Evolutionary conservation across 2,888 invertebrate genomes (phyloP), one percentile per base, ranked within the genome.

Genomic region (Synanthedon vespiformis): DNA sequence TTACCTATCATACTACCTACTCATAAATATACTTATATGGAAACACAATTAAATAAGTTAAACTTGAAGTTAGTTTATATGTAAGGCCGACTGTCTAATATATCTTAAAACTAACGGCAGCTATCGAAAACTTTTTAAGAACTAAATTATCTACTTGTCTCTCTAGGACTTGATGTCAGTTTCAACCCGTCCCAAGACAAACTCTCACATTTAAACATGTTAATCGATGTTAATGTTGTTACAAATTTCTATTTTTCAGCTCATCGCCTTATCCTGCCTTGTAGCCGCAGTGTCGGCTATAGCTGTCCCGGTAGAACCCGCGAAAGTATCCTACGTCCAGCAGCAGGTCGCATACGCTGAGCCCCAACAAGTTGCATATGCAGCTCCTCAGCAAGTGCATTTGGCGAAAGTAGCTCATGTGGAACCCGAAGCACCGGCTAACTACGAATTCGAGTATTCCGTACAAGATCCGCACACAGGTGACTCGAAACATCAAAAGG

Each of bases 291-390:
- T 70, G 5, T 66, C 68, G 13, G 75, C 77, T 5, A 63, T 70
- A 11, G 70, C 68, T 2, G 63, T 74, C 4, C 66, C 52, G 54
- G 60, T 59, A 54, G 58, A 41, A 51, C 58, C 55, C 50, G 58
- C 51, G 6, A 57, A 57, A 18, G 50, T 57, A 0, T 49, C 57
- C 12, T 62, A 63, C 54, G 59, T 58, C 11, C 48, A 22, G 13
- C 44, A 40, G 34, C 59, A 65, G 14, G 60, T 72, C 34, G 80
- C 77, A 27, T 87, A 88, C 75, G 83, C 87, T 4, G 74, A 87
- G 11, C 76, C 82, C 40, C 60, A 63, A 40, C 55, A 61, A 16
- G 50, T 61, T 12, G 61, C 64, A 12, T 65, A 65, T 56, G 61
- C 62, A 2, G 63, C 68, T 8, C 53, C 71, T 27, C 51, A 34